Evolutionary conservation across 2,113 vertebrate species (phyloP).

Genomic region (Tursiops truncatus): DNA sequence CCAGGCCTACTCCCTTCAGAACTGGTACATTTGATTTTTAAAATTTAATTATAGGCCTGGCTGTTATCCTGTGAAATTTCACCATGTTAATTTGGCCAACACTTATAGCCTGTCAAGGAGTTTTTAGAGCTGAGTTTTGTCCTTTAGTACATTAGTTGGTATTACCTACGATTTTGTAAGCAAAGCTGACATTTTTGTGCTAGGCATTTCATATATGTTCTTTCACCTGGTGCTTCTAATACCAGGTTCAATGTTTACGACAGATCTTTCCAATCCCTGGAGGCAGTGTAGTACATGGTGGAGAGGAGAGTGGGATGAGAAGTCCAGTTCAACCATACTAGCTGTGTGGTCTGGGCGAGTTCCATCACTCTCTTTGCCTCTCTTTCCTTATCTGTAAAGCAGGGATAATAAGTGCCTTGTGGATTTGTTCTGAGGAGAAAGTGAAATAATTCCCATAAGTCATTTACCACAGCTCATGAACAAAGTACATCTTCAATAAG

Average conservation of each 20-base stretch:
- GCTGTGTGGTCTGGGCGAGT: background rate
- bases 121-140: background rate
- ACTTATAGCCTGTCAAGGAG: background rate
- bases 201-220: background rate
- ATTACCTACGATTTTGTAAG: background rate
- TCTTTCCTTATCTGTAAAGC: background rate
- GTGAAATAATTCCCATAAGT: background rate
- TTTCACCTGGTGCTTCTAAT: background rate
- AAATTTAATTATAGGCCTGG: background rate
- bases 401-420: background rate
- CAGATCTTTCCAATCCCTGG: background rate
- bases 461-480: background rate
- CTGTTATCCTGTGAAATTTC: constrained; percentile 2
- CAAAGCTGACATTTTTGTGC: background rate
- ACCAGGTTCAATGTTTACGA: background rate
- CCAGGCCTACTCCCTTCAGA: background rate
- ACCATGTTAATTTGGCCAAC: background rate
- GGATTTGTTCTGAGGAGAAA: background rate
- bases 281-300: background rate
- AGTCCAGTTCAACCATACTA: background rate
- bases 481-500: background rate
- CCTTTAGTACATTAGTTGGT: background rate
- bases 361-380: background rate
- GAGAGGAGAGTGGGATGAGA: background rate
- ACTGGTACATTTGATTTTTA: background rate